Evolutionary conservation across 92 coral and sea anemone genomes (phyloP).

Genomic region (Nematostella vectensis): DNA sequence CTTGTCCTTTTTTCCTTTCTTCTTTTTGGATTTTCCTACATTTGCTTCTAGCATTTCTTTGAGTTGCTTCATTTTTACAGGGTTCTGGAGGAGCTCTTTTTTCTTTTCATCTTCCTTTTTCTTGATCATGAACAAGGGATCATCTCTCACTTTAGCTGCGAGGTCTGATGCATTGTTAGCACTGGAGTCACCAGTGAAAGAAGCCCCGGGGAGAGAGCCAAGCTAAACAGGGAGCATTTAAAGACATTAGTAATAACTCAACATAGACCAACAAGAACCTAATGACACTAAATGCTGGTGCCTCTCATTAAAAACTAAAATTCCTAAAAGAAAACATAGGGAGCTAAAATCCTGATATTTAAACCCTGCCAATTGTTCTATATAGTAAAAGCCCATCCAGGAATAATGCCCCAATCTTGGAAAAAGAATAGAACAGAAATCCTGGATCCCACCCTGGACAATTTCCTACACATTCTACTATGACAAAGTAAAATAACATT

Average conservation of each 20-base stretch:
- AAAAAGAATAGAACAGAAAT: too few species aligned
- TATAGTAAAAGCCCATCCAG: too few species aligned
- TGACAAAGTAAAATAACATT: too few species aligned
- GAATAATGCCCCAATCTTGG: too few species aligned
- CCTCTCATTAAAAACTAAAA: not conserved
- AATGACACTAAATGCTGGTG: not conserved
- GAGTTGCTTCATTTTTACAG: conserved; percentile 93
- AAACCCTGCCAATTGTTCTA: too few species aligned
- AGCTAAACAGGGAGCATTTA: conserved; percentile 42
- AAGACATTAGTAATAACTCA: not conserved
- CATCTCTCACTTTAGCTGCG: conserved; percentile 95
- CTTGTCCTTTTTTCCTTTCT: conserved; percentile 73
- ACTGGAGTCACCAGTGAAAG: conserved; percentile 59
- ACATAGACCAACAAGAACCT: not conserved
- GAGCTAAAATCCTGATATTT: too few species aligned
- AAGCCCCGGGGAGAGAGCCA: conserved; percentile 56
- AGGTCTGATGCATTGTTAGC: conserved; percentile 68
- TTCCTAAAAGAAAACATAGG: too few species aligned
- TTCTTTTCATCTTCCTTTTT: conserved; percentile 93
- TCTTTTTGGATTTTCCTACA: conserved; percentile 60
- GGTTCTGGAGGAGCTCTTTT: conserved; percentile 82
- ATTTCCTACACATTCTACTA: too few species aligned
- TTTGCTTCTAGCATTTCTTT: conserved; percentile 83
- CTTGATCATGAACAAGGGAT: conserved; percentile 87
- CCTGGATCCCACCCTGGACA: too few species aligned